Evolutionary conservation across 2,113 vertebrate species (phyloP).

Genomic region (Dendrocopos noguchii): DNA sequence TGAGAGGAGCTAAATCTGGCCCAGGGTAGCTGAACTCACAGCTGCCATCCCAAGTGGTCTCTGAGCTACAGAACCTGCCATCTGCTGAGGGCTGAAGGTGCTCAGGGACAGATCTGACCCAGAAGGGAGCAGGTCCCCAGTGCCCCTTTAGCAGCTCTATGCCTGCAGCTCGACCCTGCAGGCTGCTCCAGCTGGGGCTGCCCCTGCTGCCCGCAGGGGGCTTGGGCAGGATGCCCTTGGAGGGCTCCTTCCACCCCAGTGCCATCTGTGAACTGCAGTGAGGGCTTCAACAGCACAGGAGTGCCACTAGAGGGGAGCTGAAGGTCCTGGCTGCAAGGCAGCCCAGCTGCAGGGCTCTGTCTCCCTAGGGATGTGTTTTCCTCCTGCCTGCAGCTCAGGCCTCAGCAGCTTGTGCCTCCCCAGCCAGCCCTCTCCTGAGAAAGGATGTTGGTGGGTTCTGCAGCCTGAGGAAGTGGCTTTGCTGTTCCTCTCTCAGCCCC

Average conservation of each 20-base stretch:
- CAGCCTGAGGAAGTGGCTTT: slow-evolving; percentile 19
- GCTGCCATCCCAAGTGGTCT: neutral
- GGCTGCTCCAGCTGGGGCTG: too few species aligned
- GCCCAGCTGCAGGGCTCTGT: neutral
- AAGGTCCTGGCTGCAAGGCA: neutral
- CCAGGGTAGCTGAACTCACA: neutral
- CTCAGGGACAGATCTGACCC: neutral
- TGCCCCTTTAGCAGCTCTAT: neutral
- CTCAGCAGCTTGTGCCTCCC: neutral
- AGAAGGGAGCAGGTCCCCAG: rapidly evolving
- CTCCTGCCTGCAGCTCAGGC: neutral
- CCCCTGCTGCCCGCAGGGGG: too few species aligned
- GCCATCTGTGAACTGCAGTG: too few species aligned
- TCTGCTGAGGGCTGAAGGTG: neutral
- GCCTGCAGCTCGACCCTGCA: neutral
- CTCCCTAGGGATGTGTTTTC: neutral
- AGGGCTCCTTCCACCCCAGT: too few species aligned
- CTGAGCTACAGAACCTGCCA: rapidly evolving
- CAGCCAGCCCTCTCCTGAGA: neutral
- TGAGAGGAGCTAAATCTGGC: neutral
- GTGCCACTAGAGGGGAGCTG: rapidly evolving
- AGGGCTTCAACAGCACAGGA: too few species aligned
- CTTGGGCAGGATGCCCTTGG: too few species aligned
- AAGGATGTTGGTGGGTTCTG: neutral
- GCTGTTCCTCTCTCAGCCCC: neutral